Conservation (phyloP, 2,888 invertebrate genomes). For the Aquatica leii region DNA sequence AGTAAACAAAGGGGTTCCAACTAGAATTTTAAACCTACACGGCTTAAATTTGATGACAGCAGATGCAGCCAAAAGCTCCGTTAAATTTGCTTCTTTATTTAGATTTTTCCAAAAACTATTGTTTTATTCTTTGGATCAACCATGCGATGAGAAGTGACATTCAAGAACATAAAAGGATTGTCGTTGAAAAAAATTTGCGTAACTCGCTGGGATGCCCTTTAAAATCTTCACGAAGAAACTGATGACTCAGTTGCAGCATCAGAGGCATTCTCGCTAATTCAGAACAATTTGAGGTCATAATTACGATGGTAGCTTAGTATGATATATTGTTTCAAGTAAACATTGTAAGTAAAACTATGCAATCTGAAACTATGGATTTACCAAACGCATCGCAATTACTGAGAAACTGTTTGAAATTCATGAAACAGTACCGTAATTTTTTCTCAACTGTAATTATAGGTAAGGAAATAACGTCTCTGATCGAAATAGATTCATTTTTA, state of each 20-base stretch:
- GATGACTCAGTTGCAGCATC: slow-evolving; percentile 13
- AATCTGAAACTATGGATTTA: slow-evolving; percentile 11
- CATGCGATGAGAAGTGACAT: slow-evolving; percentile 16
- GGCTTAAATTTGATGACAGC: slow-evolving; percentile 25
- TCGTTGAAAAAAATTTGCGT: slow-evolving; percentile 14
- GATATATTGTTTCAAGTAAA: slow-evolving; percentile 15
- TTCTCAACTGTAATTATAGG: not conserved
- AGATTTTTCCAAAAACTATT: slow-evolving; percentile 17
- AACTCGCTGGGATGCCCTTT: slow-evolving; percentile 19
- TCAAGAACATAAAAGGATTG: slow-evolving; percentile 15
- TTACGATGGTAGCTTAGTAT: slow-evolving; percentile 18
- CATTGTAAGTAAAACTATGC: slow-evolving; percentile 13
- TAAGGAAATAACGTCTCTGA: too few species aligned
- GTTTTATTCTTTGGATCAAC: slow-evolving; percentile 20
- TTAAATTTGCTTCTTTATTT: slow-evolving; percentile 16
- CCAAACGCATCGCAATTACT: slow-evolving; percentile 11
- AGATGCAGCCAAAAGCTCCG: slow-evolving; percentile 22
- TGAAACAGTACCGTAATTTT: slow-evolving; percentile 6
- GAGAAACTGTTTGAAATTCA: slow-evolving; percentile 11
- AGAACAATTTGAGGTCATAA: slow-evolving; percentile 11
- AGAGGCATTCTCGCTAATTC: slow-evolving; percentile 9
- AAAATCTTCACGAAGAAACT: not conserved
- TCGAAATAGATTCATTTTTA: slow-evolving; percentile 6
- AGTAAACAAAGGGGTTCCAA: slow-evolving; percentile 32
- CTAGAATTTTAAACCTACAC: slow-evolving; percentile 34